Evolutionary conservation across 2,888 invertebrate species (phyloP), one percentile per base, ranked within the genome.

Genomic region (Acronicta leporina): DNA sequence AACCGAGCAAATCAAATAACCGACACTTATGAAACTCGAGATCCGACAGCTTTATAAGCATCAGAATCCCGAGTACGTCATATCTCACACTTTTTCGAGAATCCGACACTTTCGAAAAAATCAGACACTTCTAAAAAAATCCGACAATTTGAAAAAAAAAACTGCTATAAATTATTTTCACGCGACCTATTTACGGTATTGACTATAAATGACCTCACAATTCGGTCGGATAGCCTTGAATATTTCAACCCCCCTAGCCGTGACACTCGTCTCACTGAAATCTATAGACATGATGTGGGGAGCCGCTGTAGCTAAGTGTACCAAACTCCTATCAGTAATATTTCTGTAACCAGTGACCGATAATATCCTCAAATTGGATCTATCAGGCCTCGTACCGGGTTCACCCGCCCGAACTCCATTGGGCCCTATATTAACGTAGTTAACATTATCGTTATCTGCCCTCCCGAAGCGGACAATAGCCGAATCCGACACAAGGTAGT

Each of bases 191-290:
- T 78, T 71, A 0, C 68, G 68, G n/a, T 73, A 78, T 2, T 72
- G 63, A 6, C 86, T 86, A 14, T 69, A 86, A 1, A 70, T 53
- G 0, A 96, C 89, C 48, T 94, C 87, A 70, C 96, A 96, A 33
- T 96, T 95, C 0, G 96, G 96, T 58, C 96, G 94, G 0, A 93
- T 79, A 0, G 87, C 88, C 49, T 94, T 95, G 68, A 97, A 97
- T 0, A 89, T 87, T n/a, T 94, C 91, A 0, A 97, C 94, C 0
- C 96, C 97, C 0, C 87, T 79, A 7, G 85, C 84, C 0, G 96
- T 96, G 0, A 97, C 96, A 1, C 94, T 91, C 0, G 97, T 97
- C 0, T 96, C 95, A 0, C 96, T 95, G 0, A 97, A 95, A 85
- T 97, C 97, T 0, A 97, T 82, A 25, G 88, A 88, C 8, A 89